Conservation (phyloP, 2,797 vertebrate species). For the Pseudochirops corinnae region DNA sequence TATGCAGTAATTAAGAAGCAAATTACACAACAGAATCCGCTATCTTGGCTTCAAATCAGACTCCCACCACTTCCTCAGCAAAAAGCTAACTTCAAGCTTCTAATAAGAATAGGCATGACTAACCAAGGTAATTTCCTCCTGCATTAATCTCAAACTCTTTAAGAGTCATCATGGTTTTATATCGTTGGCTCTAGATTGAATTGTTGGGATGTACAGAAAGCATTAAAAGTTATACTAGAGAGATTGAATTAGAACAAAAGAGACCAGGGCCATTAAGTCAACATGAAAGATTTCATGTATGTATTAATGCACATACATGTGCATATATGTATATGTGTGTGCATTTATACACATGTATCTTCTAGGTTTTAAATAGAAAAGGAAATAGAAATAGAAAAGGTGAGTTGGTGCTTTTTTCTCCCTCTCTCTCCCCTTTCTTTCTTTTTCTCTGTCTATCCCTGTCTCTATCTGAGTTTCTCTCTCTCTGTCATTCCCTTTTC, state of each 20-base stretch:
- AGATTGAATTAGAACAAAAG: slow-evolving; percentile 77
- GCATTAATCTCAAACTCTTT: slow-evolving; percentile 83
- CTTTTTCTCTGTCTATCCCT: not conserved
- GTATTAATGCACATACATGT: not conserved
- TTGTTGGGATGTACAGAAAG: slow-evolving; percentile 75
- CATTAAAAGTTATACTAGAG: slow-evolving; percentile 74
- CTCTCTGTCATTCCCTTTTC: not conserved
- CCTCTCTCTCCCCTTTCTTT: not conserved
- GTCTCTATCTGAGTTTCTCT: not conserved
- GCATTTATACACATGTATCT: not conserved
- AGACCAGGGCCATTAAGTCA: slow-evolving; percentile 53
- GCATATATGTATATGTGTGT: not conserved
- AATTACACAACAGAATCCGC: slow-evolving; percentile 33
- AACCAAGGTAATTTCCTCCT: slow-evolving; percentile 82
- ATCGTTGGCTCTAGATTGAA: slow-evolving; percentile 78
- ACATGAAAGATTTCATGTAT: slow-evolving; percentile 43
- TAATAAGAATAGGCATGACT: slow-evolving; percentile 82
- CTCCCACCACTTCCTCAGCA: slow-evolving; percentile 68
- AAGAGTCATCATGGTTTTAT: slow-evolving; percentile 83
- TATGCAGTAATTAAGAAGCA: slow-evolving; percentile 76
- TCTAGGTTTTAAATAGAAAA: not conserved
- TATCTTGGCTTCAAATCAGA: slow-evolving; percentile 76
- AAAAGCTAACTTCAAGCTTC: slow-evolving; percentile 76
- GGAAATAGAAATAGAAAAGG: not conserved
- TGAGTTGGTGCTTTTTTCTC: not conserved